These are phyloP conservation scores for Clarias pachynema DNA, from an alignment of 2,797 vertebrate genomes.

Conservation along the genomic window DNA sequence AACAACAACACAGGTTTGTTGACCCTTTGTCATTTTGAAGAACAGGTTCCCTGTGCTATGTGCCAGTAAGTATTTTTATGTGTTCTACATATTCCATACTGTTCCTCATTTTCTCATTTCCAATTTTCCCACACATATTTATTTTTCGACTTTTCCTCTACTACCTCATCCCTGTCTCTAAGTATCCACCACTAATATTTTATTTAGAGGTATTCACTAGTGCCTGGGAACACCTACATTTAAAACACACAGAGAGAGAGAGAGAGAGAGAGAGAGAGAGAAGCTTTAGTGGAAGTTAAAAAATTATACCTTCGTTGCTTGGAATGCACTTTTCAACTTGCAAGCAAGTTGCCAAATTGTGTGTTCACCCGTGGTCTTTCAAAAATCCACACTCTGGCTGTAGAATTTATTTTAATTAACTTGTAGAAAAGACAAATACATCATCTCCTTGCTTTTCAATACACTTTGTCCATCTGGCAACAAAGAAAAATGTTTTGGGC, in stretches of 20 bases:
- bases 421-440: too few species aligned
- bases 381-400: too few species aligned
- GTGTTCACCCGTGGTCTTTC: too few species aligned
- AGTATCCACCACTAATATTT: constrained; percentile 38
- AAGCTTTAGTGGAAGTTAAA: not conserved
- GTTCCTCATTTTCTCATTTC: not conserved
- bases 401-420: too few species aligned
- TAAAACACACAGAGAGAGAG: constrained; percentile 11
- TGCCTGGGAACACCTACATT: constrained; percentile 41
- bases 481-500: too few species aligned
- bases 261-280: not conserved
- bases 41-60: not conserved
- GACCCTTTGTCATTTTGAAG: not conserved
- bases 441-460: too few species aligned
- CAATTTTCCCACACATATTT: not conserved
- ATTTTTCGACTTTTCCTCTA: not conserved
- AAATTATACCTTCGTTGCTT: not conserved
- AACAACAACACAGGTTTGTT: not conserved
- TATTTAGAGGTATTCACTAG: constrained; percentile 45
- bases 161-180: constrained; percentile 1
- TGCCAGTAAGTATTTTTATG: not conserved
- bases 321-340: constrained; percentile 8
- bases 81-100: not conserved
- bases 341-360: constrained; percentile 10
- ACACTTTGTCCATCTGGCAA: too few species aligned